Evolutionary conservation across 2,797 vertebrate species (phyloP), one percentile per base, ranked within the genome.

Genomic region (Prionace glauca): DNA sequence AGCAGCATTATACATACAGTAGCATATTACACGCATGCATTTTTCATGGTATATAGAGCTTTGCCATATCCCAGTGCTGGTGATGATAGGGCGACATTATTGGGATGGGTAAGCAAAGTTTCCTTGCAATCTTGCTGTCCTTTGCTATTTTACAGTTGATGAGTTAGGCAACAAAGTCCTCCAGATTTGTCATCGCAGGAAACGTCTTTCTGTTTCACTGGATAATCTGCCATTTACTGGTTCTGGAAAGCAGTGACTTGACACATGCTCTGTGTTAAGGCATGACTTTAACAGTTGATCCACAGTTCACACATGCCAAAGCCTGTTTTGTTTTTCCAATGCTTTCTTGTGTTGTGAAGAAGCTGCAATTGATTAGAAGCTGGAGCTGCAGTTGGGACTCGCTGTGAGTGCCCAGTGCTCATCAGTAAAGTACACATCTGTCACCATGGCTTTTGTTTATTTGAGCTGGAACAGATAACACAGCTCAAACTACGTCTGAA

Each of bases 301-400:
- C n/a, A 71, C 69, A 94, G 93, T 94, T 94, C 93, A 94, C 41
- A 94, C 45, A 71, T n/a, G 90, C 90, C 90, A 94, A 36, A 5
- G 69, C 18, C 72, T 94, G 93, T 74, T 50, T 94, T 94, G 60
- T 72, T 94, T 50, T 41, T 94, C 71, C 45, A 74, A 24, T 9
- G 12, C 60, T 72, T 94, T 94, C 71, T 94, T 74, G 71, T 32
- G 69, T 94, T 94, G 93, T 45, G 69, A 94, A 74, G 93, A 94
- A 71, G 93, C 93, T 94, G 93, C 45, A 74, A 94, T 74, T 94
- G 71, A 94, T 94, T 94, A 94, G 67, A 74, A 69, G 36, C 41
- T 74, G 69, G 26, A 74, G 41, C 26, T 94, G 41, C 50, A 94
- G 24, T 74, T 94, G 93, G 93, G 69, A 74, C 41, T 94, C 41